These are phyloP conservation scores for Ectemnius cavifrons DNA, from an alignment of 2,888 invertebrate species.

Conservation along the genomic window DNA sequence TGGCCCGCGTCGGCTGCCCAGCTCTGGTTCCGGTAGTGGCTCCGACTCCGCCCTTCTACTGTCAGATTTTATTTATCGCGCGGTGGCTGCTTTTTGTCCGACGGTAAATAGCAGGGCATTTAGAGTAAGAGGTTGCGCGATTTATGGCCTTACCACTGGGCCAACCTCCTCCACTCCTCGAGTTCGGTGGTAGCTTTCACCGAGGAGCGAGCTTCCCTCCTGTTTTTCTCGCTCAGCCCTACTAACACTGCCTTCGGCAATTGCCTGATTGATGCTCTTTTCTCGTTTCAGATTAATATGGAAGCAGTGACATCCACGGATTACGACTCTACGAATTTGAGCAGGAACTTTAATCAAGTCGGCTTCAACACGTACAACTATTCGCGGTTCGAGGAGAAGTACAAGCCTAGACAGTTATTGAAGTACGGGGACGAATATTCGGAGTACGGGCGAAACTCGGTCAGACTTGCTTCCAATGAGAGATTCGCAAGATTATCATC, in stretches of 20 bases:
- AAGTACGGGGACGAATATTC: conserved; percentile 70
- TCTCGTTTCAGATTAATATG: conserved; percentile 79
- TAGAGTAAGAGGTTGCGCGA: conserved; percentile 69
- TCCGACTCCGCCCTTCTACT: conserved; percentile 40
- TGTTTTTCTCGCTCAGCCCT: background rate
- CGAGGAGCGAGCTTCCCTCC: background rate
- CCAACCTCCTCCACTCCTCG: conserved; percentile 46
- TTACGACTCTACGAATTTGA: conserved; percentile 75
- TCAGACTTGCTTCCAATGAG: conserved; percentile 57
- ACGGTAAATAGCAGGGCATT: conserved; percentile 64
- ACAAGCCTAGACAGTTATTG: conserved; percentile 66
- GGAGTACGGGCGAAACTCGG: conserved; percentile 67
- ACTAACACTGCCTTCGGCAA: background rate
- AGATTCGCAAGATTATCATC: conserved; percentile 49
- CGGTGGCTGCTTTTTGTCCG: conserved; percentile 63
- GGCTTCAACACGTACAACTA: conserved; percentile 73
- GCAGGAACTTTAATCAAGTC: conserved; percentile 71
- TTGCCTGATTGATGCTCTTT: conserved; percentile 1
- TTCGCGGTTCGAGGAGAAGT: conserved; percentile 72
- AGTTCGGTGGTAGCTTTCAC: conserved; percentile 9
- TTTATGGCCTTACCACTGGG: conserved; percentile 59
- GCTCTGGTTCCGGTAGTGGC: background rate
- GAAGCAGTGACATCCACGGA: conserved; percentile 79
- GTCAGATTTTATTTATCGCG: conserved; percentile 69
- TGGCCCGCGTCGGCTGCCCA: too few relatives aligned